Evolutionary conservation across 1,140 invertebrate genomes (phyloP).

Genomic region (Drosophila equinoxialis): DNA sequence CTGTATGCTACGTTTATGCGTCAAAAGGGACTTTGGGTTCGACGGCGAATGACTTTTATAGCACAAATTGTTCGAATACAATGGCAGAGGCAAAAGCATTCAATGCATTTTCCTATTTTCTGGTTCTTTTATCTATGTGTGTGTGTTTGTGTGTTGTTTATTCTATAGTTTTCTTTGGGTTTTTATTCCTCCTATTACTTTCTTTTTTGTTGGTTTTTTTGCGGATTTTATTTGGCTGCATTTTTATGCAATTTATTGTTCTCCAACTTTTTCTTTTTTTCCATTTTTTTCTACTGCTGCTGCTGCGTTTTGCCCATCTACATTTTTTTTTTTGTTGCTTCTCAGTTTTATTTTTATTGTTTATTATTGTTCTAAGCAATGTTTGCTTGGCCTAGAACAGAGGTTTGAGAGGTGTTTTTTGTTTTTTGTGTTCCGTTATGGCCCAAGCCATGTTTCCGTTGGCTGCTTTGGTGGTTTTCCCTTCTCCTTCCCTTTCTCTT

Average conservation of each 20-base stretch:
- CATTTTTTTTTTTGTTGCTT: conserved; percentile 27
- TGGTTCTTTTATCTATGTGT: conserved; percentile 34
- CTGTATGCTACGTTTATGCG: neutral
- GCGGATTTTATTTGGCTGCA: conserved; percentile 53
- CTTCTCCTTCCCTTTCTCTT: conserved; percentile 25
- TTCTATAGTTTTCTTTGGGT: neutral
- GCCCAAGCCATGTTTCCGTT: conserved; percentile 57
- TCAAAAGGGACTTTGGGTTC: conserved; percentile 2
- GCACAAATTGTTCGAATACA: conserved; percentile 56
- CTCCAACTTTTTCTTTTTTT: conserved; percentile 26
- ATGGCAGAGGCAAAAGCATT: conserved; percentile 53
- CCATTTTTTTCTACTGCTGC: conserved; percentile 7
- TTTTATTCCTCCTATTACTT: neutral
- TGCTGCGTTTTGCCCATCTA: conserved; percentile 28
- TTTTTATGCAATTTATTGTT: conserved; percentile 80
- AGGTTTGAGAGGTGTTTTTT: conserved; percentile 13
- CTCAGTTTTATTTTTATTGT: conserved; percentile 54
- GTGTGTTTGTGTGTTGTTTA: conserved; percentile 52
- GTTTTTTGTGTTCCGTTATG: conserved; percentile 15
- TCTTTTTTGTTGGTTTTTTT: conserved; percentile 22
- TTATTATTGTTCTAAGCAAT: conserved; percentile 79
- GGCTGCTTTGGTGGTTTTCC: conserved; percentile 74
- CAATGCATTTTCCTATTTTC: conserved; percentile 63
- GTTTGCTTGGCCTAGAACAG: conserved; percentile 54
- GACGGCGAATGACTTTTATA: conserved; percentile 47